A percentile compares a stretch with the other conserved stretches of the same genome.
phyloP scores from a whole-genome alignment of 2,113 vertebrate genomes.

The Paralichthys olivaceus region DNA sequence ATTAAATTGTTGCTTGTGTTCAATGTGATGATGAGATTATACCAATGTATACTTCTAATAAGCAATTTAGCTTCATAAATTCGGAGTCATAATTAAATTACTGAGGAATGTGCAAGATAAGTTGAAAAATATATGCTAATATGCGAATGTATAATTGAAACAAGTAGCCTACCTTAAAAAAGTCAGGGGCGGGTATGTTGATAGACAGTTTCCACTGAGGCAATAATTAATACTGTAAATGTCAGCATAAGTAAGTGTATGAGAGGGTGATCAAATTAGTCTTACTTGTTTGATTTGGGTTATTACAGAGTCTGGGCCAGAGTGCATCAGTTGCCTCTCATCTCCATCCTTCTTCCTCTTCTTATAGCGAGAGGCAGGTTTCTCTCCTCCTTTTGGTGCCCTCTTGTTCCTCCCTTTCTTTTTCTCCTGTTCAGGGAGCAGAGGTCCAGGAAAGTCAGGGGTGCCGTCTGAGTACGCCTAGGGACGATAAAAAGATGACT shows the following conservation, averaged over 20 bases:
- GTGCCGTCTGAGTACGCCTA: slow-evolving; percentile 86
- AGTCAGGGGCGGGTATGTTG: slow-evolving; percentile 29
- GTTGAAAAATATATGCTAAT: slow-evolving; percentile 6
- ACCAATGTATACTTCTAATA: neutral
- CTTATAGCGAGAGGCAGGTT: slow-evolving; percentile 91
- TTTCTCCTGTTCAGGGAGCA: slow-evolving; percentile 87
- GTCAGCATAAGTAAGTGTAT: slow-evolving; percentile 2
- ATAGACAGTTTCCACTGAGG: slow-evolving; percentile 1
- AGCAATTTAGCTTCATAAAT: neutral
- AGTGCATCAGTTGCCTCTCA: slow-evolving; percentile 86
- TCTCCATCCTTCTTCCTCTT: slow-evolving; percentile 96
- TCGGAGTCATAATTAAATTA: slow-evolving; percentile 17
- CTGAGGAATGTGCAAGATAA: slow-evolving; percentile 25
- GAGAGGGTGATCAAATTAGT: neutral
- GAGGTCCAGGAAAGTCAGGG: slow-evolving; percentile 85
- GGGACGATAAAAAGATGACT: neutral
- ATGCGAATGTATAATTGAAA: slow-evolving; percentile 21
- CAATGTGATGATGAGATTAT: neutral
- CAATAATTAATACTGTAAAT: slow-evolving; percentile 25
- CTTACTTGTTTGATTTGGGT: slow-evolving; percentile 92
- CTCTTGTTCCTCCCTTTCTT: slow-evolving; percentile 94
- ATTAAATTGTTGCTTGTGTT: neutral
- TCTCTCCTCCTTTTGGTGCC: slow-evolving; percentile 88
- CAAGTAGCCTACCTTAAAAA: slow-evolving; percentile 11
- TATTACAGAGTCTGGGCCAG: slow-evolving; percentile 85